These are phyloP conservation scores for Oxystoma pomonae DNA, from an alignment of 2,888 invertebrate genomes.

Conservation along the genomic window DNA sequence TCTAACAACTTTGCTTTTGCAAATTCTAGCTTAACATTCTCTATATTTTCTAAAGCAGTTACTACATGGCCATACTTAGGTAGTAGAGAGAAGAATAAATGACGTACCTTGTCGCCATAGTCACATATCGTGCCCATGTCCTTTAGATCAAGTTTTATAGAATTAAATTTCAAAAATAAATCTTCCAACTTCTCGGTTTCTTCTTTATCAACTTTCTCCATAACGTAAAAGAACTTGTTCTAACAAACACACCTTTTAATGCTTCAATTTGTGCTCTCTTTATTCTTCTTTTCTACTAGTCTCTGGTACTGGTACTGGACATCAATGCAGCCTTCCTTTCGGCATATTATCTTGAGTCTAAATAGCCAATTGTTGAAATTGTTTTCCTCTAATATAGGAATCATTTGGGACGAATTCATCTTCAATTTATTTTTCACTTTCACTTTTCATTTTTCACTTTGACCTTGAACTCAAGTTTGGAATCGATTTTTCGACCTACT, in stretches of 20 bases:
- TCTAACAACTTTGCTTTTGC: background rate
- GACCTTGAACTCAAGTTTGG: too few species aligned
- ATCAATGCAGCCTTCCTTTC: too few species aligned
- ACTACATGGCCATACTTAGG: slow-evolving; percentile 4
- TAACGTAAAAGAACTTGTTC: background rate
- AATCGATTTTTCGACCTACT: too few species aligned
- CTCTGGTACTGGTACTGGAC: too few species aligned
- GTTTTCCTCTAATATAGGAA: too few species aligned
- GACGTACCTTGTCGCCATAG: background rate
- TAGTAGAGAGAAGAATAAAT: background rate
- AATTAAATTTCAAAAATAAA: background rate
- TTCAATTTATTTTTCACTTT: too few species aligned
- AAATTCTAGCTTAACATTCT: slow-evolving; percentile 6
- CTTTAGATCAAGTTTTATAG: background rate
- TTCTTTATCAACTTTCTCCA: slow-evolving; percentile 1
- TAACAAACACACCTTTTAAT: slow-evolving; percentile 2
- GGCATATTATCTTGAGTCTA: too few species aligned
- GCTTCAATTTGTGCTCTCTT: background rate
- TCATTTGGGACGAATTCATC: too few species aligned
- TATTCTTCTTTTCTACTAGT: too few species aligned
- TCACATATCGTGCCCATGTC: background rate
- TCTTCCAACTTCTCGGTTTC: background rate
- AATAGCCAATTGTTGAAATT: too few species aligned
- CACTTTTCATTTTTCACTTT: too few species aligned
- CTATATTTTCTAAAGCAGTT: slow-evolving; percentile 4